A percentile compares a stretch with the other conserved stretches of the same genome.
Conservation (phyloP, 2,888 invertebrate species). For the Xestia sexstrigata region DNA sequence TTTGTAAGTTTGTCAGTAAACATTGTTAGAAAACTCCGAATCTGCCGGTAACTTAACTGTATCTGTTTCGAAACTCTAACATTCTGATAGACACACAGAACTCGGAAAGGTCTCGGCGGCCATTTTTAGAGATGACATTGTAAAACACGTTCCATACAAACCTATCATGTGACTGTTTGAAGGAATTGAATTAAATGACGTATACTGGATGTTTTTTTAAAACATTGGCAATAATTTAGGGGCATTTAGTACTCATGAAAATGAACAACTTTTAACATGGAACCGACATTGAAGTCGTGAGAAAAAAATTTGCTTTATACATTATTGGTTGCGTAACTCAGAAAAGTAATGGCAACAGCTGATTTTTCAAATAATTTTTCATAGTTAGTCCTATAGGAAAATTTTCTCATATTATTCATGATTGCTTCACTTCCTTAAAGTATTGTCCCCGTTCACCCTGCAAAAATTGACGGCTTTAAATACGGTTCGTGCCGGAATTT, state of each 20-base stretch:
- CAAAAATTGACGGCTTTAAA: too few species aligned
- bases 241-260: not conserved
- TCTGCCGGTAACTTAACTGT: slow-evolving; percentile 63
- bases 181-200: too few species aligned
- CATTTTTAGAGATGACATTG: not conserved
- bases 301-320: not conserved
- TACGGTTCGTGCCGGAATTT: too few species aligned
- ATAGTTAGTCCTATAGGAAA: not conserved
- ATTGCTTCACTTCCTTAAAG: too few species aligned
- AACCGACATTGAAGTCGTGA: too few species aligned
- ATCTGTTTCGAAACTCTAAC: slow-evolving; percentile 58
- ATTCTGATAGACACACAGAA: slow-evolving; percentile 30
- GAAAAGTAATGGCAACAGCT: not conserved
- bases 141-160: not conserved
- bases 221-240: not conserved
- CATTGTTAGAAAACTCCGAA: slow-evolving; percentile 59
- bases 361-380: not conserved
- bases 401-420: too few species aligned
- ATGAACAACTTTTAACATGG: not conserved
- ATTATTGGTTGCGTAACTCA: not conserved
- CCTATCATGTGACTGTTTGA: not conserved
- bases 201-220: too few species aligned
- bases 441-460: too few species aligned
- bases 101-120: not conserved
- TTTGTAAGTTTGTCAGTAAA: slow-evolving; percentile 64